Evolutionary conservation across 2,888 invertebrate species (phyloP).

Genomic region (Dendrolimus pini): DNA sequence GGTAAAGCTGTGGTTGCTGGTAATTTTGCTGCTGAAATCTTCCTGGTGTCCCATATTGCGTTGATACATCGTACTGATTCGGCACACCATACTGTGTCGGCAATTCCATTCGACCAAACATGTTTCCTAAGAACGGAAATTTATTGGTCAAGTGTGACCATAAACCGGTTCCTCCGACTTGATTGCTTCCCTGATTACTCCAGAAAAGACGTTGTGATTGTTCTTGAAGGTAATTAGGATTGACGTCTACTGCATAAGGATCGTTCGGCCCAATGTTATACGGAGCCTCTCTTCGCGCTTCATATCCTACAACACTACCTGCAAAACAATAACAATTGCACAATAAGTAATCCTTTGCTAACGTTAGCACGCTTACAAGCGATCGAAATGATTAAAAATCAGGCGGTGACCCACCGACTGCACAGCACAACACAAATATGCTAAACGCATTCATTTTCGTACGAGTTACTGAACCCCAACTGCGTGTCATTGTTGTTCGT

Average conservation of each 20-base stretch:
- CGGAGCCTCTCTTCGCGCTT: conserved; percentile 49
- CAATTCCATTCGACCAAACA: conserved; percentile 63
- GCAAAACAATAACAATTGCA: conserved; percentile 20
- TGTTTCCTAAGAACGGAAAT: conserved; percentile 57
- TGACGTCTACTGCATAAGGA: conserved; percentile 41
- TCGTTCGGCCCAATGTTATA: conserved; percentile 54
- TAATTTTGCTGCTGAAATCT: conserved; percentile 22
- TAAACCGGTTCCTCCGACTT: conserved; percentile 61
- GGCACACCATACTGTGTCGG: conserved; percentile 44
- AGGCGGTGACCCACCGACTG: conserved; percentile 52
- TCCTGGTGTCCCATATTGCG: conserved; percentile 25
- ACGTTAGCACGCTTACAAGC: background rate
- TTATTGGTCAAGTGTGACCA: conserved; percentile 65
- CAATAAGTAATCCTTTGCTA: background rate
- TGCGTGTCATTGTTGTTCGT: conserved; percentile 60
- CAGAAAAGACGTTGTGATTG: conserved; percentile 63
- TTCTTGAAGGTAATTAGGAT: conserved; percentile 39
- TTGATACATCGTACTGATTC: conserved; percentile 23
- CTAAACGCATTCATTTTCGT: conserved; percentile 61
- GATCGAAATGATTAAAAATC: background rate
- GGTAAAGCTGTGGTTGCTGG: conserved; percentile 19
- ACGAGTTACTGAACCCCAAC: conserved; percentile 53
- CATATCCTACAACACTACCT: conserved; percentile 56
- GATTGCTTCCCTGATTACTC: conserved; percentile 56
- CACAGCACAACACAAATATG: conserved; percentile 50